A percentile compares a stretch with the other conserved stretches of the same genome.
phyloP scores from a whole-genome alignment of 2,888 invertebrate genomes.

The Orchesella flavescens region DNA sequence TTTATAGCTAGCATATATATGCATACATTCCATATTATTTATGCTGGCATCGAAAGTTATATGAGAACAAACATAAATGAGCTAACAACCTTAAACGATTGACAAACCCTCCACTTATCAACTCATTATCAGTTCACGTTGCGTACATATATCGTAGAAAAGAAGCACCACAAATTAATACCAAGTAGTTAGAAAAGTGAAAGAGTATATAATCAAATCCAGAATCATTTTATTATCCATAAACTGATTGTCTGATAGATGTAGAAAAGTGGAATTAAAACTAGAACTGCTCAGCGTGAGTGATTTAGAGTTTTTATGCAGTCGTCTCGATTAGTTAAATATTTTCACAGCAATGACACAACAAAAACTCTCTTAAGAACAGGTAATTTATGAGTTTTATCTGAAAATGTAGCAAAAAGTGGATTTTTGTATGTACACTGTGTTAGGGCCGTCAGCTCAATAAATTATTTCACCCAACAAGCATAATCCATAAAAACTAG shows the following conservation, averaged over 20 bases:
- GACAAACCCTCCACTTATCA: conserved; percentile 20
- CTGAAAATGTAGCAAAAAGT: conserved; percentile 21
- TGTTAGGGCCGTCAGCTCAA: conserved; percentile 30
- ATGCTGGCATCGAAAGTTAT: background rate
- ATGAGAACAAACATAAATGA: too few relatives aligned
- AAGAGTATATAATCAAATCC: background rate
- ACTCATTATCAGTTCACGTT: background rate
- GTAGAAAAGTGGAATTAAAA: conserved; percentile 2
- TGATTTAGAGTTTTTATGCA: conserved; percentile 13
- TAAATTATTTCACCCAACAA: conserved; percentile 50
- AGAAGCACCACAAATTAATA: background rate
- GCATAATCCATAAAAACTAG: conserved; percentile 45
- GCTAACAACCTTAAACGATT: background rate
- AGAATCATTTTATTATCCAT: background rate
- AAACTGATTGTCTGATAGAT: background rate
- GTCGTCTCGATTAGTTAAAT: conserved; percentile 40
- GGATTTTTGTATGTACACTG: conserved; percentile 12
- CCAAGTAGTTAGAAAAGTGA: background rate
- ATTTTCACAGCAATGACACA: conserved; percentile 41
- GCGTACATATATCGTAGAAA: too few relatives aligned
- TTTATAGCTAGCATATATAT: too few relatives aligned
- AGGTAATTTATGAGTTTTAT: conserved; percentile 50
- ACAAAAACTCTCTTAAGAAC: conserved; percentile 2
- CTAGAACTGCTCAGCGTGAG: conserved; percentile 2
- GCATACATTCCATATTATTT: too few relatives aligned